These are phyloP conservation scores for Trachelus iudaicus DNA, from an alignment of 2,888 invertebrate species.

Conservation along the genomic window DNA sequence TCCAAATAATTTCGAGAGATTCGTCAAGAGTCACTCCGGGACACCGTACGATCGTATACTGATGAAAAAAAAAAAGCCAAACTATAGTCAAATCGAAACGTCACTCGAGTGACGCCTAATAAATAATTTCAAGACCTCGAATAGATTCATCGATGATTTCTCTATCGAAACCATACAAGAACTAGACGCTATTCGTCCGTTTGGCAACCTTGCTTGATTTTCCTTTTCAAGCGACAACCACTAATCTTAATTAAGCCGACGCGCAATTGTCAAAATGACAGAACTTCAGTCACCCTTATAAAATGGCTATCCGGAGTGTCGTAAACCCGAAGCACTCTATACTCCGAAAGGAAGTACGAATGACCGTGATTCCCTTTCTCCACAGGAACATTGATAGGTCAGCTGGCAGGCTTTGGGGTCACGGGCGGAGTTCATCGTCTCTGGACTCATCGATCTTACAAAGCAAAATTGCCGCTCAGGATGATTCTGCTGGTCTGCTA, in stretches of 20 bases:
- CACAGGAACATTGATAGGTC: not conserved
- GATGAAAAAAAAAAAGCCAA: not conserved
- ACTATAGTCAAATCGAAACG: not conserved
- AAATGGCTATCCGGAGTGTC: not conserved
- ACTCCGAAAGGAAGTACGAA: not conserved
- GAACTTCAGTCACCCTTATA: not conserved
- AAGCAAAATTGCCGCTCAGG: constrained; percentile 73
- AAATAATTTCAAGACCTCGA: not conserved
- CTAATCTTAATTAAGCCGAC: not conserved
- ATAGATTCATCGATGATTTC: not conserved
- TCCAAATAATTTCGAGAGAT: not conserved
- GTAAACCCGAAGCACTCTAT: not conserved
- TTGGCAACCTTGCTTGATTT: not conserved
- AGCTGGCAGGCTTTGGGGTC: constrained; percentile 73
- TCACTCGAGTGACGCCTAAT: not conserved
- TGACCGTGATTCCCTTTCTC: not conserved
- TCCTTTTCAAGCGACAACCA: not conserved
- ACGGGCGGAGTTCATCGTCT: constrained; percentile 77
- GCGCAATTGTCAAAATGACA: not conserved
- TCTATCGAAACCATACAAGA: not conserved
- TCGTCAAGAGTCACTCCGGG: not conserved
- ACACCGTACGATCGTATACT: not conserved
- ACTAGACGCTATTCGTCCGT: not conserved
- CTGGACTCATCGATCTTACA: constrained; percentile 77
- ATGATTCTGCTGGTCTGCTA: constrained; percentile 72